Conservation (phyloP, 2,797 vertebrate species). For the Masticophis lateralis region DNA sequence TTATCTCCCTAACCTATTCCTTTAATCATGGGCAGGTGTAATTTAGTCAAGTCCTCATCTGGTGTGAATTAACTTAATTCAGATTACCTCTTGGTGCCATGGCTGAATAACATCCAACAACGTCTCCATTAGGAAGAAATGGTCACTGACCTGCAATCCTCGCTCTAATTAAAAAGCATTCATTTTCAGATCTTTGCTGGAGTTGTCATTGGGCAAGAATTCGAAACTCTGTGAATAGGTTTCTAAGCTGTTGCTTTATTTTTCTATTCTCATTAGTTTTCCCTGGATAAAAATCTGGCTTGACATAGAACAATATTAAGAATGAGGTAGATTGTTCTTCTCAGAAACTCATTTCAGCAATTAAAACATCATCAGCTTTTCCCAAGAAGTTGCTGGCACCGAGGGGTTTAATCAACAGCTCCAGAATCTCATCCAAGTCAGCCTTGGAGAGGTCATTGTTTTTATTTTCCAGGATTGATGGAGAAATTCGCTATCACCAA, state of each 20-base stretch:
- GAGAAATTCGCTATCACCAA: background rate
- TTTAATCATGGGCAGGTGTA: conserved; percentile 1
- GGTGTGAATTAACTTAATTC: conserved; percentile 29
- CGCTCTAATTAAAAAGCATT: conserved; percentile 29
- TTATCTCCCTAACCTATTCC: background rate
- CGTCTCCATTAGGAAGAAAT: conserved; percentile 19
- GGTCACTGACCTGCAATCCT: conserved; percentile 11
- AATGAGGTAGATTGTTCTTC: background rate
- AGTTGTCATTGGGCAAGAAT: conserved; percentile 7
- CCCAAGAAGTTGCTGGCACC: background rate
- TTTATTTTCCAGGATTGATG: background rate
- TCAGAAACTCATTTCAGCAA: background rate
- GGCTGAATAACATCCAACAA: conserved; percentile 22
- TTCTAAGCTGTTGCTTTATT: background rate
- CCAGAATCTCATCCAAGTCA: background rate
- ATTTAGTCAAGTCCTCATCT: conserved; percentile 24
- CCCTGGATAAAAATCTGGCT: background rate
- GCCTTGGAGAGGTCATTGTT: background rate
- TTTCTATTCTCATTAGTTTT: background rate
- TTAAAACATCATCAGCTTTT: background rate
- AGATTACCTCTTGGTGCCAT: conserved; percentile 9
- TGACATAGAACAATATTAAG: background rate
- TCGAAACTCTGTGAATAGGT: conserved; percentile 7
- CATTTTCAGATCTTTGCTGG: conserved; percentile 12
- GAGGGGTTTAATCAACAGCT: background rate